Evolutionary conservation across 2,797 vertebrate genomes (phyloP).

Genomic region (Pseudocheirus occidentalis): DNA sequence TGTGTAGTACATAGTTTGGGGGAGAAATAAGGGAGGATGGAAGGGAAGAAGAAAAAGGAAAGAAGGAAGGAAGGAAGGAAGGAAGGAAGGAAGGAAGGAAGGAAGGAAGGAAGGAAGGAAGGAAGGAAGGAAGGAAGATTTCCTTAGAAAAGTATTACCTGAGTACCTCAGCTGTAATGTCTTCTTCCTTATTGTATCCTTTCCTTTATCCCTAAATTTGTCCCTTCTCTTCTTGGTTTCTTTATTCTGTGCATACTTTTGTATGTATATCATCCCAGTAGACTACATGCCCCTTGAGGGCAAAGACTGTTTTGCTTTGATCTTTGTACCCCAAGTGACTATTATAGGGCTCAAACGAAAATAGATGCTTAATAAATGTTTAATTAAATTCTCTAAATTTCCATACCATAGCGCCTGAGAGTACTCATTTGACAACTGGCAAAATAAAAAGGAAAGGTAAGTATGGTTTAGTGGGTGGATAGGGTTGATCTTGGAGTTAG

Average conservation of each 20-base stretch:
- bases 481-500: background rate
- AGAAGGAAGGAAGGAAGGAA: too few relatives aligned
- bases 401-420: background rate
- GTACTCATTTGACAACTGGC: background rate
- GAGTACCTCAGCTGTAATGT: background rate
- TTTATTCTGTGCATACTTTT: background rate
- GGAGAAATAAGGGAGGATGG: background rate
- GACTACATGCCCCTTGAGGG: background rate
- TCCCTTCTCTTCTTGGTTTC: background rate
- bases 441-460: background rate
- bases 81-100: too few relatives aligned
- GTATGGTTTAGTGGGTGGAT: background rate
- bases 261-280: background rate
- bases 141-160: too few relatives aligned
- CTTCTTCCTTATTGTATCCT: background rate
- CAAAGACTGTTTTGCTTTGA: background rate
- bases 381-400: background rate
- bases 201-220: background rate
- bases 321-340: background rate
- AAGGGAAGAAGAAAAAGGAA: too few relatives aligned
- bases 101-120: background rate
- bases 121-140: too few relatives aligned
- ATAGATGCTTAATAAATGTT: background rate
- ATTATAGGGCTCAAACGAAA: background rate
- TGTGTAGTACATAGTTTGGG: too few relatives aligned